Percentiles rank a stretch among this genome's conserved stretches.
These are phyloP conservation scores for Pollimyrus isidori DNA, from an alignment of 2,113 vertebrate genomes.

Conservation along the genomic window DNA sequence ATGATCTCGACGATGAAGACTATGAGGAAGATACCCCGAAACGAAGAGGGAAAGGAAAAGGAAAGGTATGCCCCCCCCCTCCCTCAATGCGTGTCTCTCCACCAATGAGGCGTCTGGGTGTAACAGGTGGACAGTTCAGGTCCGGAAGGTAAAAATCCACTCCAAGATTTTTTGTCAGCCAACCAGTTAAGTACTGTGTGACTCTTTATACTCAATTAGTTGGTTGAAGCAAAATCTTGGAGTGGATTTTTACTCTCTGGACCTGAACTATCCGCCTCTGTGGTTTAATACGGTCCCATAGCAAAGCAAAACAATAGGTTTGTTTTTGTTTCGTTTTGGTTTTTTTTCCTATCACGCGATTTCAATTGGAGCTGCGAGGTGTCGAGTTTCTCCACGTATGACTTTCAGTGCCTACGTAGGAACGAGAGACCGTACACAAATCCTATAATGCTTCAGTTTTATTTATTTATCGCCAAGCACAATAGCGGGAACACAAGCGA, in stretches of 20 bases:
- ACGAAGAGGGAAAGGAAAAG: conserved; percentile 85
- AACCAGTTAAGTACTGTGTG: neutral
- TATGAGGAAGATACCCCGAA: conserved; percentile 95
- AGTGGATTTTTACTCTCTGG: neutral
- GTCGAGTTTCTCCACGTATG: neutral
- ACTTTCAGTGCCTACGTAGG: neutral
- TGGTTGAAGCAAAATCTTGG: neutral
- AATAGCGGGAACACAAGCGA: too few species aligned
- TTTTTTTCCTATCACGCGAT: neutral
- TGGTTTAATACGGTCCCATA: neutral
- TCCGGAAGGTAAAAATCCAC: neutral
- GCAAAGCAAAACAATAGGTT: neutral
- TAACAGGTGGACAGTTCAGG: neutral
- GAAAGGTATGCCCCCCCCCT: conserved; percentile 65
- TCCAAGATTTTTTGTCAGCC: neutral
- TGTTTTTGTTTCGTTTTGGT: neutral
- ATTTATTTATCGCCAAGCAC: neutral
- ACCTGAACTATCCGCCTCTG: neutral
- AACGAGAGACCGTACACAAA: neutral
- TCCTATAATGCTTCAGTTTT: neutral
- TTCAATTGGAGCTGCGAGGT: neutral
- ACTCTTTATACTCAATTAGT: neutral
- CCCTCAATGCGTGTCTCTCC: neutral
- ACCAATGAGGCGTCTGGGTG: neutral
- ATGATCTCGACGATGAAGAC: conserved; percentile 90